Evolutionary conservation across 2,888 invertebrate species (phyloP), one percentile per base, ranked within the genome.

Genomic region (Diaprepes abbreviatus): DNA sequence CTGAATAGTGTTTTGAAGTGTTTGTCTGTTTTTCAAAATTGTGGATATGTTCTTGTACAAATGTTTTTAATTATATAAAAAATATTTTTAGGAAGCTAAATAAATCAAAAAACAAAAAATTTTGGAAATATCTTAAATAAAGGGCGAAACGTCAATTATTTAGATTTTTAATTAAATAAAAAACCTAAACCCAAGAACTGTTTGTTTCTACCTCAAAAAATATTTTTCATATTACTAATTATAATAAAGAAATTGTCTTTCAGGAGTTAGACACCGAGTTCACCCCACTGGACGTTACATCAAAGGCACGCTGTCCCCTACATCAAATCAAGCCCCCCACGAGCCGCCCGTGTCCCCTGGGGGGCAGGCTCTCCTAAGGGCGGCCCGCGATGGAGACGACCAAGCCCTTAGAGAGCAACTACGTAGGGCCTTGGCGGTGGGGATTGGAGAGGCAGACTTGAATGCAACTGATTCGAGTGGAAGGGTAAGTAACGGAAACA

Each of bases 321-420:
- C 84, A 76, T 79, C 82, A 28, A 81, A 79, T 76, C 77, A 81
- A 63, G 75, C 77, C 70, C 79, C 80, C 73, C 79, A 80, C 72
- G 77, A 77, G 75, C 79, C 80, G 73, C 76, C 77, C 58, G 78
- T 79, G 74, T 77, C 79, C 38, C 80, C 80, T 40, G 80, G 78
- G 63, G 82, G 81, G 60, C 79, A 79, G 74, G 80, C 86, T 75
- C 84, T 88, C 62, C 81, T 88, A 65, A 83, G 85, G 82, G 88
- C 88, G 43, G 87, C 88, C 66, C 84, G 86, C 67, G 87, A 88
- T 78, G 86, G 84, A 28, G 88, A 88, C 74, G 87, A 88, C 70
- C 79, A 80, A 17, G 75, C 80, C 19, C 79, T 88, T 40, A 81
- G 81, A 70, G 85, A 85, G 55, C 81, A 87, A 38, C 80, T 87